These are phyloP conservation scores for Ctenicera cuprea DNA, from an alignment of 2,888 invertebrate species.

Conservation along the genomic window DNA sequence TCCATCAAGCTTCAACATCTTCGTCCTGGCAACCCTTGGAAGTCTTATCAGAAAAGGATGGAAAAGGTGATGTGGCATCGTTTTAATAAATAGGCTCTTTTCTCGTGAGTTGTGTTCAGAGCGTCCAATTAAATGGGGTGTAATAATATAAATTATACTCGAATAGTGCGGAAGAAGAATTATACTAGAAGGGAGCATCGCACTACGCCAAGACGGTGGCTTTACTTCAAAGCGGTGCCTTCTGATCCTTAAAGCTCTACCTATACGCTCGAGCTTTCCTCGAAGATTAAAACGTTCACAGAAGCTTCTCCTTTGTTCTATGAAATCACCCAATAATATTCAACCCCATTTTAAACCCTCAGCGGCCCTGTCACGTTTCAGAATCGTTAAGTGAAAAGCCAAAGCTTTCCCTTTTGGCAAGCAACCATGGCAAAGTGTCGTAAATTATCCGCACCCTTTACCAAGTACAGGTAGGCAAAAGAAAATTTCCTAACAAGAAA, in stretches of 20 bases:
- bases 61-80: background rate
- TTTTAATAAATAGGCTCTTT: constrained; percentile 19
- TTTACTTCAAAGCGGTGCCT: constrained; percentile 31
- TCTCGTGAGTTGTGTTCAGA: constrained; percentile 13
- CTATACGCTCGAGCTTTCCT: constrained; percentile 31
- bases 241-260: constrained; percentile 37
- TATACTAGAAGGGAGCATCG: constrained; percentile 32
- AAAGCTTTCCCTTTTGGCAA: constrained; percentile 14
- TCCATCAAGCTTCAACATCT: background rate
- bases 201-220: constrained; percentile 30
- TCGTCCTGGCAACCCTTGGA: background rate
- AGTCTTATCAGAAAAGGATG: background rate
- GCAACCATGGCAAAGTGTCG: background rate
- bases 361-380: constrained; percentile 29
- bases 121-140: constrained; percentile 38
- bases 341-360: constrained; percentile 34
- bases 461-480: background rate
- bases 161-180: constrained; percentile 35
- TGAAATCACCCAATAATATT: constrained; percentile 33
- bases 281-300: constrained; percentile 41
- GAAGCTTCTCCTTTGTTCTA: constrained; percentile 39
- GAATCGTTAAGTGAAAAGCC: constrained; percentile 36
- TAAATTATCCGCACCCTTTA: constrained; percentile 6
- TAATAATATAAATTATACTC: constrained; percentile 40
- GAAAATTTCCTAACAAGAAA: background rate